phyloP scores from a whole-genome alignment of 2,113 vertebrate genomes.

The Nipponia nippon region DNA sequence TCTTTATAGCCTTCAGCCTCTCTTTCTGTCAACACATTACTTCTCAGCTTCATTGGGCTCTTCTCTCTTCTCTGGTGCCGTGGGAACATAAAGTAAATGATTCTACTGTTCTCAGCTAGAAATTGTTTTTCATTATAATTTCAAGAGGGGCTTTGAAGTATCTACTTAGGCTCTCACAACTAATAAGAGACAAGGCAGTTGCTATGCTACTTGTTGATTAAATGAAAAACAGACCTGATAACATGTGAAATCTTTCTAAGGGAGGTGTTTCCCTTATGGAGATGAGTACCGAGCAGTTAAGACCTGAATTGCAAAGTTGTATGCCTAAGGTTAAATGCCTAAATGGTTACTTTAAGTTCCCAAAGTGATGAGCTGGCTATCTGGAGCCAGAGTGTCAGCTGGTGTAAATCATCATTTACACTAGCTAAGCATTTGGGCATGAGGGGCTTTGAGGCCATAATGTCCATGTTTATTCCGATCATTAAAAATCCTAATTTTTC shows the following conservation, averaged over 20 bases:
- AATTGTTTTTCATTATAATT: constrained; percentile 66
- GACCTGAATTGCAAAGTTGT: not conserved
- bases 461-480: not conserved
- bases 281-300: constrained; percentile 14
- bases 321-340: constrained; percentile 27
- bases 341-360: constrained; percentile 9
- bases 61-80: constrained; percentile 33
- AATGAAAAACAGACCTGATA: constrained; percentile 65
- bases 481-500: not conserved
- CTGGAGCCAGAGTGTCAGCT: not conserved
- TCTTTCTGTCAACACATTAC: constrained; percentile 35
- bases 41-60: constrained; percentile 29
- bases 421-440: not conserved
- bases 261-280: constrained; percentile 30
- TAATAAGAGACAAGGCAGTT: constrained; percentile 46
- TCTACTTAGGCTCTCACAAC: constrained; percentile 48
- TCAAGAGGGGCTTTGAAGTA: constrained; percentile 63
- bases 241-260: constrained; percentile 35
- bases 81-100: constrained; percentile 49
- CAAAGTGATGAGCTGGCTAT: not conserved
- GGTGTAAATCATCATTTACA: not conserved
- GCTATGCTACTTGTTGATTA: constrained; percentile 62
- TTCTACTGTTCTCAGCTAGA: constrained; percentile 40
- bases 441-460: not conserved
- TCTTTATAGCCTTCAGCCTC: constrained; percentile 43